A percentile compares a stretch with the other conserved stretches of the same genome.
Evolutionary conservation across 2,113 vertebrate genomes (phyloP).

Genomic region (Corythoichthys intestinalis): DNA sequence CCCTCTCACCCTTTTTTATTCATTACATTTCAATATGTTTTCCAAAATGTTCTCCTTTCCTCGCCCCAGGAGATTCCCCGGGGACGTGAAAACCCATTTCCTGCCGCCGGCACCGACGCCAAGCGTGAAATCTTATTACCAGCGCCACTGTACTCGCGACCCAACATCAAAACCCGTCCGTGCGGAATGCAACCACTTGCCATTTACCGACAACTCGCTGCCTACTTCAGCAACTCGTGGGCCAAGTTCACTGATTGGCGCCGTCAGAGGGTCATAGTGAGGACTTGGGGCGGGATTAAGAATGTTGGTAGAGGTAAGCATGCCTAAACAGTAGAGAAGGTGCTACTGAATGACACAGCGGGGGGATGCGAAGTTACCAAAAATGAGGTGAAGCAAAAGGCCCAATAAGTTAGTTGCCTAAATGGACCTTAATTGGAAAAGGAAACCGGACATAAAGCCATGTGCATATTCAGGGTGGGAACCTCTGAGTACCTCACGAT

Average conservation of each 20-base stretch:
- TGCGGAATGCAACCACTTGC: slow-evolving; percentile 49
- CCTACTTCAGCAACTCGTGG: slow-evolving; percentile 28
- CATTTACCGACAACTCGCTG: slow-evolving; percentile 44
- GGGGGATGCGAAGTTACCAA: not conserved
- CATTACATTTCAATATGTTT: slow-evolving; percentile 67
- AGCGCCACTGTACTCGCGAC: slow-evolving; percentile 52
- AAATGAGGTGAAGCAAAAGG: not conserved
- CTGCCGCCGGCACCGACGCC: slow-evolving; percentile 49
- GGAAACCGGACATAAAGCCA: not conserved
- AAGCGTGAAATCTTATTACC: slow-evolving; percentile 75
- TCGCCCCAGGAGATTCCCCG: slow-evolving; percentile 56
- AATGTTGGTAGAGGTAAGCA: not conserved
- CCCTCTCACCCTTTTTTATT: slow-evolving; percentile 37
- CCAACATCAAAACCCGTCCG: slow-evolving; percentile 62
- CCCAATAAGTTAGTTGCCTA: not conserved
- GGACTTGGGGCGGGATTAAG: not conserved
- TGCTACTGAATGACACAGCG: not conserved
- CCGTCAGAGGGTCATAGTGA: not conserved
- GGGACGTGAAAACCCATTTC: slow-evolving; percentile 63
- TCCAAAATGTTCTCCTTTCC: slow-evolving; percentile 53
- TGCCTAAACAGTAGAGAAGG: not conserved
- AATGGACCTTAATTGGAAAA: not conserved
- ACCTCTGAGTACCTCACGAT: too few species aligned
- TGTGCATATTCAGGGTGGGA: not conserved
- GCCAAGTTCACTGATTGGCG: slow-evolving; percentile 49